Percentiles rank a stretch among this genome's conserved stretches.
Evolutionary conservation across 2,113 vertebrate species (phyloP).

Genomic region (Todiramphus saurophagus): DNA sequence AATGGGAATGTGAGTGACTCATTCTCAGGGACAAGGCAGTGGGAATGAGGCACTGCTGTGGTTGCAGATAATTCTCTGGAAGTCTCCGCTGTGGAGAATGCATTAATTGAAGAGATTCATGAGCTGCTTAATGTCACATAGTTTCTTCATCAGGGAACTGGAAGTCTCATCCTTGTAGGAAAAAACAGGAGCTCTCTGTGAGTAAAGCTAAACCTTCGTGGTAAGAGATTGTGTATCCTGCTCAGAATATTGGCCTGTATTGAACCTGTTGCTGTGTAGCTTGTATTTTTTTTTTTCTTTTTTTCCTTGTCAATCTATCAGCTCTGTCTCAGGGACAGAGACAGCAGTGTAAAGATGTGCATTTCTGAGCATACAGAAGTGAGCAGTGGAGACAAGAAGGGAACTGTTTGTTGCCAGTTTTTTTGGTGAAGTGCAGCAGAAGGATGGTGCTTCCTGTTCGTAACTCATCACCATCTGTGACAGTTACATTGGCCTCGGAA

Average conservation of each 20-base stretch:
- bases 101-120: slow-evolving; percentile 58
- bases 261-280: not conserved
- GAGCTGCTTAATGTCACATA: slow-evolving; percentile 35
- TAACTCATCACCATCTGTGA: not conserved
- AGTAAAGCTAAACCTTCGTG: not conserved
- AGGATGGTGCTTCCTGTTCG: not conserved
- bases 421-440: not conserved
- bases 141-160: slow-evolving; percentile 22
- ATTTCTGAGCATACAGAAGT: not conserved
- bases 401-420: not conserved
- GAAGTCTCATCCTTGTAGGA: not conserved
- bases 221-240: not conserved
- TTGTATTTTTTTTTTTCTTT: not conserved
- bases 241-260: not conserved
- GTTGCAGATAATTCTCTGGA: slow-evolving; percentile 61
- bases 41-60: slow-evolving; percentile 38
- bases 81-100: slow-evolving; percentile 31
- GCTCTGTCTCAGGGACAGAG: not conserved
- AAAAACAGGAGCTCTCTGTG: not conserved
- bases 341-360: not conserved
- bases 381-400: not conserved
- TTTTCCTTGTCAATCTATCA: not conserved
- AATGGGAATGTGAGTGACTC: slow-evolving; percentile 42
- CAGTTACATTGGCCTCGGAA: not conserved
- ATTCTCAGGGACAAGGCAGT: slow-evolving; percentile 1